Base-by-base conservation (phyloP, 2,888 invertebrate species). In the Melipona beecheii region DNA sequence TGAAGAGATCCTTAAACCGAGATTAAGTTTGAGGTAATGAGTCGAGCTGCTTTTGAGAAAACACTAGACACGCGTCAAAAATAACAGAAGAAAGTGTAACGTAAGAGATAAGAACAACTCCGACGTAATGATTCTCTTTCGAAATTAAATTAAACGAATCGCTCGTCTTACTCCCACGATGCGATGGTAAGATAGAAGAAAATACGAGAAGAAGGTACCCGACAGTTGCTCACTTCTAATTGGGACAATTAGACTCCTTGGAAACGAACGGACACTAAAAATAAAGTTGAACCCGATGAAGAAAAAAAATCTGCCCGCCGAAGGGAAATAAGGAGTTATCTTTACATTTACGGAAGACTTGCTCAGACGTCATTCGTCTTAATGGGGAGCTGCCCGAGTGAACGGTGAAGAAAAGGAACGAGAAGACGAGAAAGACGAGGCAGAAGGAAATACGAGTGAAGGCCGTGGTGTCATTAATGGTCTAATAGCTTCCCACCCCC, bases 1-100 rank as follows among this genome's bases (percentile, higher is more conserved):
- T 70, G 54, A 65, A 54, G 54, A 24, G 60, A 82, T 82, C 65
- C 21, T 68, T 62, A n/a, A 71, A 79, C 21, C 0, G 69, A 31
- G 64, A 56, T 73, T 36, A 13, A 19, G 36, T 70, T 79, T 27
- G 58, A 56, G 9, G 15, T 50, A 11, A 24, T 19, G 24, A 24
- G 27, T 73, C n/a, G 62, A 52, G 24, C 4, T n/a, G 19, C 21
- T 43, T 0, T 19, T 19, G 2, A 31, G 9, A 15, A 69, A 31
- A 17, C 52, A 56, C 58, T 13, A 19, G 11, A 36, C n/a, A 31
- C 24, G 31, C 58, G 17, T 27, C 2, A n/a, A 13, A 43, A 49
- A n/a, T 27, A 43, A 15, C n/a, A 56, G 2, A 4, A 6, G 49
- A 5, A 56, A n/a, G 27, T 2, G 9, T 13, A 27, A 50, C 36